A percentile compares a stretch with the other conserved stretches of the same genome.
phyloP scores from a whole-genome alignment of 2,113 vertebrate genomes.

The Salvator merianae region DNA sequence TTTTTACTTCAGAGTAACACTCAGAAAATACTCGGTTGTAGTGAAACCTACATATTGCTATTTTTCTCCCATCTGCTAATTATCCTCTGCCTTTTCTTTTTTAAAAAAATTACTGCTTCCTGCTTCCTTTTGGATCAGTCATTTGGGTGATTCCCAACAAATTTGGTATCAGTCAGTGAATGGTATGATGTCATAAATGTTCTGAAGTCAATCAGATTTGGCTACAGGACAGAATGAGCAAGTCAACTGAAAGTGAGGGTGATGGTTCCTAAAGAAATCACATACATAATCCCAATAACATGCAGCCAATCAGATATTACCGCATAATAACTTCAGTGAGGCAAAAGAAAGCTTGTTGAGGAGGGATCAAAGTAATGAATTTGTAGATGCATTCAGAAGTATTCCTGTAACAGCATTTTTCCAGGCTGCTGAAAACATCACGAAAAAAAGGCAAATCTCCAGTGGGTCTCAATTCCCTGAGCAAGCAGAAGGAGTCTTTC shows the following conservation, averaged over 20 bases:
- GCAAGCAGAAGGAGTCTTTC: neutral
- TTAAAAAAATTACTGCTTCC: neutral
- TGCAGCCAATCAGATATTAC: neutral
- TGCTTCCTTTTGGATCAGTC: neutral
- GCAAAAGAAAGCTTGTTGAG: neutral
- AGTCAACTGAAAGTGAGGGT: neutral
- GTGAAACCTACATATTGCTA: neutral
- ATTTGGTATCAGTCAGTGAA: neutral
- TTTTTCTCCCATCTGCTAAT: neutral
- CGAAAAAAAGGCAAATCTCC: neutral
- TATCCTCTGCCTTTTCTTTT: neutral
- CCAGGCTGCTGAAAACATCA: neutral
- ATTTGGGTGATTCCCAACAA: neutral
- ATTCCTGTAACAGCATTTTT: neutral
- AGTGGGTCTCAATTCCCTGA: neutral
- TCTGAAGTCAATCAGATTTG: neutral
- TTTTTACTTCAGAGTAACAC: neutral
- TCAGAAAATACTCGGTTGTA: neutral
- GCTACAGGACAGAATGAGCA: neutral
- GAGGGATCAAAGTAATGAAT: no score
- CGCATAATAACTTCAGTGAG: neutral
- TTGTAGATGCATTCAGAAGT: neutral
- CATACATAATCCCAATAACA: neutral
- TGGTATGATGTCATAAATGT: neutral
- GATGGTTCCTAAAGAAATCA: neutral